phyloP scores from a whole-genome alignment of 2,888 invertebrate species.

The Temnothorax rugatulus region DNA sequence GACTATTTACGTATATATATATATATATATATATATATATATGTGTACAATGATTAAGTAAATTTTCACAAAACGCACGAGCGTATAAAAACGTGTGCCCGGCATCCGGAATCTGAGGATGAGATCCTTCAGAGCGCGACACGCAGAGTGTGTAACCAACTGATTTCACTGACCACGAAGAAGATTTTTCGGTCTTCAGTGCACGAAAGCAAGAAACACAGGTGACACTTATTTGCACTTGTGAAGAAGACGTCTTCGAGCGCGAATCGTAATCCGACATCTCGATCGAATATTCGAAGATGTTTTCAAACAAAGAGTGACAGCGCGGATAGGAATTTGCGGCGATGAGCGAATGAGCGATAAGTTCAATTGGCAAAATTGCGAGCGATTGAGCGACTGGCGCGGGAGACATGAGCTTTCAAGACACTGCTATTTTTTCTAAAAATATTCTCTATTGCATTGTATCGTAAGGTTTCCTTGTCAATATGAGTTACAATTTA shows the following conservation, averaged over 20 bases:
- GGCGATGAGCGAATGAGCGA: neutral
- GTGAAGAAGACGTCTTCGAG: neutral
- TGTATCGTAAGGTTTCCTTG: no score
- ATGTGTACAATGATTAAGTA: neutral
- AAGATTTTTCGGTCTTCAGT: neutral
- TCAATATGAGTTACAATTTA: no score
- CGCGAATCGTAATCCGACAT: neutral
- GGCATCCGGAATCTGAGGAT: neutral
- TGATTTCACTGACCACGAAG: neutral
- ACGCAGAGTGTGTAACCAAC: neutral
- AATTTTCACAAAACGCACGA: neutral
- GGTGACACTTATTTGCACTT: neutral
- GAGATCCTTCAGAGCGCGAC: neutral
- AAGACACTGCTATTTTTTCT: neutral
- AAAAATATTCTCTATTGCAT: neutral
- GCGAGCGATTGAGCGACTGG: neutral
- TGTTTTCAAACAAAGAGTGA: neutral
- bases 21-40: neutral
- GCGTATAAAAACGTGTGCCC: neutral
- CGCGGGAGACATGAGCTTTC: neutral
- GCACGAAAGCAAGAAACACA: neutral
- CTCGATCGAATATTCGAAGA: neutral
- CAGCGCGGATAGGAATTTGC: neutral
- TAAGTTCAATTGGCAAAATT: neutral
- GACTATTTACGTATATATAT: neutral